Base-by-base conservation (phyloP, 2,888 invertebrate genomes). In the Stenodema calcarata region DNA sequence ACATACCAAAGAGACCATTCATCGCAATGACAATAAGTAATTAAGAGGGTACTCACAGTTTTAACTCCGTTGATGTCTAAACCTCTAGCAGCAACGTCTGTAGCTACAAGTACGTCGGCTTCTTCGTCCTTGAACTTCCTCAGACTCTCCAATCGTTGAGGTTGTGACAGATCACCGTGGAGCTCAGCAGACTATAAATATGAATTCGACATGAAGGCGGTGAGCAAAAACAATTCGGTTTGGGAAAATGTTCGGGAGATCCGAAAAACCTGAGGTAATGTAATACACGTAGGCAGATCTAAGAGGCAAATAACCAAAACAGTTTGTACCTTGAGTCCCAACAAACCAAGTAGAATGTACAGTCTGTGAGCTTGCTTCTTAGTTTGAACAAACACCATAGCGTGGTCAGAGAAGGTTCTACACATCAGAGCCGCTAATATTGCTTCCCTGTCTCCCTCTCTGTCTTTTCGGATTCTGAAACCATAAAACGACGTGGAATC, bases 41-140 rank as follows among this genome's bases (percentile, higher is more conserved):
- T n/a, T n/a, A n/a, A n/a, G n/a, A n/a, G n/a, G 7, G 11, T 54
- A 90, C 91, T 90, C 88, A 93, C 99, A 16, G 99, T 99, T 92
- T 97, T 96, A 0, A 99, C 98, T 11, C 98, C 98, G n/a, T 96
- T 95, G 89, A 99, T 99, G 92, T 99, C 99, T 75, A 99, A 92
- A 90, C 99, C 98, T 90, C 98, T 93, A 6, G 98, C 97, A 0
- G 98, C 98, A 54, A 98, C 95, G 92, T 98, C 98, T 0, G 98
- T 98, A 0, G 98, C 98, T 79, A 98, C 94, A n/a, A 98, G 92
- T n/a, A 97, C 94, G 90, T 97, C 96, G 3, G 95, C 94, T 90
- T 94, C 94, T 90, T 96, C 96, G 11, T 96, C 95, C 90, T 96
- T 97, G 91, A 99, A 99, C 89, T 95, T 94, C 89, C 95, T 94